Conservation (phyloP, 1,140 invertebrate species). For the Eriocheir sinensis region DNA sequence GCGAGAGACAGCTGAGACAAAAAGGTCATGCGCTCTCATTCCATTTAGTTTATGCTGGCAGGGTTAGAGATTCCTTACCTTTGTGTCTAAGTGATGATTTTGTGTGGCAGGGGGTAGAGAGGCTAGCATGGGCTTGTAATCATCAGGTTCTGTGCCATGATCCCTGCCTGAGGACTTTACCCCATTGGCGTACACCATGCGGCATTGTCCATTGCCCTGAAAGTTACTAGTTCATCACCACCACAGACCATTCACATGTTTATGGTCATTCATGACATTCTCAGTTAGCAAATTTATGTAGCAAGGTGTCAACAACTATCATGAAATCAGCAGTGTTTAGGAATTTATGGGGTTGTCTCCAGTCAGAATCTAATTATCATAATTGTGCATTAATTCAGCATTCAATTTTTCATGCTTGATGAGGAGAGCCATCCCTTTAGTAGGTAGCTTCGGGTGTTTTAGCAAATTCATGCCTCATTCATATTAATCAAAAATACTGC, state of each 20-base stretch:
- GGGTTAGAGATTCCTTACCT: slow-evolving; percentile 46
- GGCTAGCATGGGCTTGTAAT: slow-evolving; percentile 68
- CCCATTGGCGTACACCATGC: slow-evolving; percentile 61
- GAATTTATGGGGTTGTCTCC: not conserved
- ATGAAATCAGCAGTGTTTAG: not conserved
- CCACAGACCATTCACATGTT: not conserved
- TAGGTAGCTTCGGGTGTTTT: not conserved
- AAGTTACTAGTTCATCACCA: slow-evolving; percentile 45
- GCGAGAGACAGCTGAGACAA: not conserved
- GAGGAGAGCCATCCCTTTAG: not conserved
- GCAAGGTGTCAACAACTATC: not conserved
- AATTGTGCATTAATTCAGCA: not conserved
- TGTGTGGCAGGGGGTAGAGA: slow-evolving; percentile 59
- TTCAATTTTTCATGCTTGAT: not conserved
- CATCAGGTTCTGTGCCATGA: slow-evolving; percentile 56
- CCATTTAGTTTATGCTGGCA: not conserved
- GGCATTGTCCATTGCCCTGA: slow-evolving; percentile 66
- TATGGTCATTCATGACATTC: not conserved
- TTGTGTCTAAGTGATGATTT: slow-evolving; percentile 57
- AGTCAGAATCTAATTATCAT: not conserved
- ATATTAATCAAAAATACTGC: not conserved
- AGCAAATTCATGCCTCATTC: slow-evolving; percentile 13
- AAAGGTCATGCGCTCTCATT: slow-evolving; percentile 31
- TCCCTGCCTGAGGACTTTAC: slow-evolving; percentile 58
- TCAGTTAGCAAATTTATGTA: not conserved